Base-by-base conservation (phyloP, 2,113 vertebrate genomes). In the Phasianus colchicus region DNA sequence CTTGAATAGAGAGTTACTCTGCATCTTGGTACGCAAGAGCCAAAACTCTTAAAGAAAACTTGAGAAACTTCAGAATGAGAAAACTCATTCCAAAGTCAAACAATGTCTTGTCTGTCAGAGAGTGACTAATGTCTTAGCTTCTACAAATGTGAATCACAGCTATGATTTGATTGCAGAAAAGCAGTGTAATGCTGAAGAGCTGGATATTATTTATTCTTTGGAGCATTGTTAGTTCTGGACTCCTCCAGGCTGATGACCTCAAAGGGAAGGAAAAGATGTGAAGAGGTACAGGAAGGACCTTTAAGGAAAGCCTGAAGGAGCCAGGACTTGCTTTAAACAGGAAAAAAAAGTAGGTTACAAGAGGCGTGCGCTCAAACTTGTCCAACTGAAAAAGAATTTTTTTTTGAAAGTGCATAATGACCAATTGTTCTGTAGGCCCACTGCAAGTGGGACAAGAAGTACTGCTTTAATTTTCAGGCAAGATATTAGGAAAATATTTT, bases 361-460 rank as follows among this genome's bases (percentile, higher is more conserved):
- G 55, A 45, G 36, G 14, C 75, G 30, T 48, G 40, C 79, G 67
- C 67, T 79, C 63, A 80, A 50, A 32, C n/a, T 66, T 55, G 76
- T 91, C 87, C 76, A 82, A 45, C 30, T 47, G 11, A 65, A 72
- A 20, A n/a, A n/a, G 18, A 58, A 58, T 20, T 25, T 13, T 24
- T 30, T 54, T 54, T 54, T 54, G 52, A 30, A 60, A 91, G 88
- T 29, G 12, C 61, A 67, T 47, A 94, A 74, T 88, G 86, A 60
- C 61, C 0, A 0, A 18, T 90, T 94, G 72, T 93, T 94, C 73
- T 57, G 27, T 55, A 22, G n/a, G 55, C 79, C 78, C 13, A 1
- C 63, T 92, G 58, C 50, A 89, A 92, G 42, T 70, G 79, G 93
- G 79, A 50, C 92, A 74, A 82, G 84, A 76, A 87, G 24, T 61